Conservation (phyloP, 2,113 vertebrate species). For the Carassius auratus region DNA sequence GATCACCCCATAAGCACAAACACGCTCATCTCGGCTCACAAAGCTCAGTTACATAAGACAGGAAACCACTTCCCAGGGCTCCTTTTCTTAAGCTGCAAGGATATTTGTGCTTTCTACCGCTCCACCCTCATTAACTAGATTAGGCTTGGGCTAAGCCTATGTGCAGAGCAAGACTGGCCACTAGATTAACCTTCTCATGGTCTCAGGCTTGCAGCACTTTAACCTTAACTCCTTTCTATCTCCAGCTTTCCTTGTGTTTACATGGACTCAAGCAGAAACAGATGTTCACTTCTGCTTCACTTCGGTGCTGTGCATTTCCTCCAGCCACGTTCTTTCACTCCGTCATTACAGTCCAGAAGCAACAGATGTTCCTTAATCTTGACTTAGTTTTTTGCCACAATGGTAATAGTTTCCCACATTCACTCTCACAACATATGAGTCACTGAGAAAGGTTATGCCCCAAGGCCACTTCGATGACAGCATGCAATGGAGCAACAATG, state of each 20-base stretch:
- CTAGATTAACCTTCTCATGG: constrained; percentile 34
- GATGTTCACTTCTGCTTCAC: constrained; percentile 41
- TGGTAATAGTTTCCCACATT: constrained; percentile 23
- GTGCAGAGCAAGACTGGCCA: not conserved
- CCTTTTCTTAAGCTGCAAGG: not conserved
- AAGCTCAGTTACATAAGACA: constrained; percentile 24
- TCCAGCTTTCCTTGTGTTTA: not conserved
- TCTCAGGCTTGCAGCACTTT: constrained; percentile 27
- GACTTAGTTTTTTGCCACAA: constrained; percentile 22
- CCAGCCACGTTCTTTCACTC: constrained; percentile 14
- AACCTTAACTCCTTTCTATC: constrained; percentile 23
- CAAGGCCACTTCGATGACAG: not conserved
- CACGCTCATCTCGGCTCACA: not conserved
- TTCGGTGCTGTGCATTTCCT: constrained; percentile 16
- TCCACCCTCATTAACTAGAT: constrained; percentile 26
- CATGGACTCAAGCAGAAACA: constrained; percentile 38
- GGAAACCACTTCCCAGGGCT: constrained; percentile 3
- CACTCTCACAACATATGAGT: constrained; percentile 23
- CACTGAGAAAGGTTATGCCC: constrained; percentile 9
- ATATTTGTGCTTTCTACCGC: constrained; percentile 10
- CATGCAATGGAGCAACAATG: not conserved
- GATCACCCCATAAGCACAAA: not conserved
- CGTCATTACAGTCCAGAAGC: constrained; percentile 1
- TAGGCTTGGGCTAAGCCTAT: constrained; percentile 1
- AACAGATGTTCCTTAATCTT: constrained; percentile 49